Conservation (phyloP, 2,888 invertebrate species). For the Ichneumoninae sp. region DNA sequence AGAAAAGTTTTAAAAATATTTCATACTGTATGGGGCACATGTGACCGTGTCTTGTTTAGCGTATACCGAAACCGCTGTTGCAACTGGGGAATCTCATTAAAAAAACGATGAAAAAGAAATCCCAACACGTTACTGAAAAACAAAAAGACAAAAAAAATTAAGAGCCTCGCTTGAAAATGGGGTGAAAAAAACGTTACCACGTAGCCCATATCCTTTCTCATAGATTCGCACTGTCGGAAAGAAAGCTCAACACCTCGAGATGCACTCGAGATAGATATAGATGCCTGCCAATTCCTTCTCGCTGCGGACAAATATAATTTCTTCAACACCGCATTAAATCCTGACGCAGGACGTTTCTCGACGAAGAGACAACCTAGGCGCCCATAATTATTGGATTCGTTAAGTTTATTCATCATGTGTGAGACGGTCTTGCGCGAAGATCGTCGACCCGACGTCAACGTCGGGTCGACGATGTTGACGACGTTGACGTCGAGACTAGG, state of each 20-base stretch:
- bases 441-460: constrained; percentile 49
- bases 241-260: constrained; percentile 1
- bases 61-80: neutral
- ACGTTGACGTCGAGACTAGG: constrained; percentile 50
- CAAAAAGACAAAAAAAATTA: neutral
- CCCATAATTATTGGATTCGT: constrained; percentile 41
- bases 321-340: neutral
- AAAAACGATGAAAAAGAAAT: neutral
- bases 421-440: constrained; percentile 17
- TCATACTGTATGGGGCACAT: neutral
- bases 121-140: neutral
- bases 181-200: neutral
- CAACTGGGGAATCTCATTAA: neutral
- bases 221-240: neutral
- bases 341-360: neutral
- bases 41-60: neutral
- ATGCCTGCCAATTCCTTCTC: constrained; percentile 3
- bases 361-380: neutral
- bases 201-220: neutral
- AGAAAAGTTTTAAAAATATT: too few relatives aligned
- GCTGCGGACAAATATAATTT: neutral
- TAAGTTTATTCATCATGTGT: constrained; percentile 47
- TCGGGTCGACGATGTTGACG: too few relatives aligned
- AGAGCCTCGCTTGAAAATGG: neutral
- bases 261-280: neutral